phyloP scores from a whole-genome alignment of 2,797 vertebrate species.

The Myotis planiceps region DNA sequence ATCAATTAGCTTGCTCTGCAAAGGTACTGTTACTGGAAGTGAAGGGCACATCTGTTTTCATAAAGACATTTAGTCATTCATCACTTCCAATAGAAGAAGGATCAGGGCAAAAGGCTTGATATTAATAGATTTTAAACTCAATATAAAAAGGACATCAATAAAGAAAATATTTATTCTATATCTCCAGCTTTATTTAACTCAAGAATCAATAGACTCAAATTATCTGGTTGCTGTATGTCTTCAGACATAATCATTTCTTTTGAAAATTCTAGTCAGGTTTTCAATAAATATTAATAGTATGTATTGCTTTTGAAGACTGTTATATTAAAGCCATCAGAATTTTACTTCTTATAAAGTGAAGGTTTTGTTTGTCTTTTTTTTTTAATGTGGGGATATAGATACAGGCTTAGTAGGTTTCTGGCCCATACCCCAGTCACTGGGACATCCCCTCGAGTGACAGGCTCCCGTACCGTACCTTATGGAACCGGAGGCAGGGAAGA shows the following conservation, averaged over 20 bases:
- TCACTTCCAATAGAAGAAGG: background rate
- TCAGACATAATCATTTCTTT: background rate
- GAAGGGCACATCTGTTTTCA: slow-evolving; percentile 36
- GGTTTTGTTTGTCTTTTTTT: background rate
- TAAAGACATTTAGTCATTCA: slow-evolving; percentile 14
- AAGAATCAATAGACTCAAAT: slow-evolving; percentile 9
- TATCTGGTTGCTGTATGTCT: background rate
- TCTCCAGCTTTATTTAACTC: slow-evolving; percentile 13
- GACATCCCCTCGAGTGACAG: background rate
- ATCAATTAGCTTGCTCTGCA: slow-evolving; percentile 53
- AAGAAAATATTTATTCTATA: background rate
- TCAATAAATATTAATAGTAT: slow-evolving; percentile 7
- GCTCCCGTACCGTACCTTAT: accelerated
- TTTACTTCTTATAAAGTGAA: background rate
- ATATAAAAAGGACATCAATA: slow-evolving; percentile 32
- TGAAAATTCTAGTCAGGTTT: slow-evolving; percentile 20
- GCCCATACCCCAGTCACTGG: background rate
- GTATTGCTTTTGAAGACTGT: background rate
- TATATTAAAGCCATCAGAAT: background rate
- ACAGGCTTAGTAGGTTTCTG: background rate
- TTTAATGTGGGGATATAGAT: background rate
- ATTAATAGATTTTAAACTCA: slow-evolving; percentile 21
- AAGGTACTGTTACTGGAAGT: slow-evolving; percentile 2
- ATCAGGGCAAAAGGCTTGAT: background rate
- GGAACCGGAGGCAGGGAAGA: background rate